Percentiles rank a stretch among this genome's conserved stretches.
These are phyloP conservation scores for Panurus biarmicus DNA, from an alignment of 2,113 vertebrate species.

Conservation along the genomic window DNA sequence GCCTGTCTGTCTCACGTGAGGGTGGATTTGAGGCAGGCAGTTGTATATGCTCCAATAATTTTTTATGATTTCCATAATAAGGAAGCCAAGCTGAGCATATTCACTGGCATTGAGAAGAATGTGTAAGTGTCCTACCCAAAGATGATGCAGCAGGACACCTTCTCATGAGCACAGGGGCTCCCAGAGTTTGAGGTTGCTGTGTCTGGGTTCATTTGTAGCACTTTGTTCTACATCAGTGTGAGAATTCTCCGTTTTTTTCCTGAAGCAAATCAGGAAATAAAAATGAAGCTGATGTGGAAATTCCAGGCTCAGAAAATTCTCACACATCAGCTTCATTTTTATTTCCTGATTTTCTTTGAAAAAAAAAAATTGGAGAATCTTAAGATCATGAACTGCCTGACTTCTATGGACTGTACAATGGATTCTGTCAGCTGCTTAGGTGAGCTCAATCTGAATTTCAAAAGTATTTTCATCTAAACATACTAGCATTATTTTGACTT, in stretches of 20 bases:
- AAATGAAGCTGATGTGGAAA: no score
- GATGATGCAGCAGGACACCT: background rate
- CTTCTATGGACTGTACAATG: background rate
- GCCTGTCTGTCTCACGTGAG: background rate
- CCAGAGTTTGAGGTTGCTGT: background rate
- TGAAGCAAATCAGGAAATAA: no score
- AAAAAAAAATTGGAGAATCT: background rate
- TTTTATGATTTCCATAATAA: constrained; percentile 9
- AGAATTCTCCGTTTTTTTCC: no score
- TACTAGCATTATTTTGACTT: background rate
- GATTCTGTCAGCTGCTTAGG: background rate
- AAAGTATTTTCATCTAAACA: background rate
- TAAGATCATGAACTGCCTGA: background rate
- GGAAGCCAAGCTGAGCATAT: background rate
- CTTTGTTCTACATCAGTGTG: background rate
- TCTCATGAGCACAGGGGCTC: background rate
- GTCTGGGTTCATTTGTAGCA: background rate
- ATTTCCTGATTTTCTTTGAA: background rate
- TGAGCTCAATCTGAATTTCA: background rate
- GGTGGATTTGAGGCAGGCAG: background rate
- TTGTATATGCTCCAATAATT: background rate
- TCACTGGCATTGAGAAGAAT: background rate
- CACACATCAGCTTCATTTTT: no score
- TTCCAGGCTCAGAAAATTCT: no score
- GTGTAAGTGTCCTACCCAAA: background rate